These are phyloP conservation scores for Aphelinus atriplicis DNA, from an alignment of 1,140 invertebrate genomes.

Conservation along the genomic window DNA sequence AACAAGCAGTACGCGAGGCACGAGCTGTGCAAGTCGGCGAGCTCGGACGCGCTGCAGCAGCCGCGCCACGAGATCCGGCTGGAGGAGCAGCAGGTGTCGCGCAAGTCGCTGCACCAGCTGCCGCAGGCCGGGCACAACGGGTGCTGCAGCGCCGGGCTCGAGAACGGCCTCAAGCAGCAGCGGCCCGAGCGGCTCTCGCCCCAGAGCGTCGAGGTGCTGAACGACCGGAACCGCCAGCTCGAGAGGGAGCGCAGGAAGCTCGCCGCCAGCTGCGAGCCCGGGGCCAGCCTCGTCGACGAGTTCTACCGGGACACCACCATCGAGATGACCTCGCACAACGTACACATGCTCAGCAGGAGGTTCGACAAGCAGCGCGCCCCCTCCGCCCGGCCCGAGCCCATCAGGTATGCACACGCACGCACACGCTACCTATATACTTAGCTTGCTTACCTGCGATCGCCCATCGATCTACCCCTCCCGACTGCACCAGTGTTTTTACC, in stretches of 20 bases:
- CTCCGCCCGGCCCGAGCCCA: constrained; percentile 6
- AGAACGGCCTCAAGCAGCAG: constrained; percentile 51
- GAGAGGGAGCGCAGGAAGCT: constrained; percentile 58
- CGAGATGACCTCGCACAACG: constrained; percentile 64
- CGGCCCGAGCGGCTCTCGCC: constrained; percentile 57
- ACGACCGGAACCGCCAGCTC: constrained; percentile 59
- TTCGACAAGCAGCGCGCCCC: constrained; percentile 45
- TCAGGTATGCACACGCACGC: constrained; percentile 2
- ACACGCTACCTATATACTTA: too few species aligned
- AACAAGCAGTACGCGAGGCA: constrained; percentile 7
- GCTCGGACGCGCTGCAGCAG: constrained; percentile 53
- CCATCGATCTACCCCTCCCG: too few species aligned
- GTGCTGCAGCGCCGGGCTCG: constrained; percentile 55
- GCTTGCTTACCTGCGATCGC: too few species aligned
- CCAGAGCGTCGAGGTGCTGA: constrained; percentile 59
- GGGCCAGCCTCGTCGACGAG: constrained; percentile 47
- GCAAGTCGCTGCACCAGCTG: constrained; percentile 29
- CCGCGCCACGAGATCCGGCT: constrained; percentile 40
- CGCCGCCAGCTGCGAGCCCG: constrained; percentile 56
- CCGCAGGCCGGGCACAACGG: constrained; percentile 36
- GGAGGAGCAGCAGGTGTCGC: constrained; percentile 38
- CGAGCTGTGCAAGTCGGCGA: constrained; percentile 53
- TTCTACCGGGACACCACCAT: constrained; percentile 62
- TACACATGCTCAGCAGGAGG: constrained; percentile 59
- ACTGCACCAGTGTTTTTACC: too few species aligned